Base-by-base conservation (phyloP, 2,113 vertebrate species). In the Hippocampus abdominalis region DNA sequence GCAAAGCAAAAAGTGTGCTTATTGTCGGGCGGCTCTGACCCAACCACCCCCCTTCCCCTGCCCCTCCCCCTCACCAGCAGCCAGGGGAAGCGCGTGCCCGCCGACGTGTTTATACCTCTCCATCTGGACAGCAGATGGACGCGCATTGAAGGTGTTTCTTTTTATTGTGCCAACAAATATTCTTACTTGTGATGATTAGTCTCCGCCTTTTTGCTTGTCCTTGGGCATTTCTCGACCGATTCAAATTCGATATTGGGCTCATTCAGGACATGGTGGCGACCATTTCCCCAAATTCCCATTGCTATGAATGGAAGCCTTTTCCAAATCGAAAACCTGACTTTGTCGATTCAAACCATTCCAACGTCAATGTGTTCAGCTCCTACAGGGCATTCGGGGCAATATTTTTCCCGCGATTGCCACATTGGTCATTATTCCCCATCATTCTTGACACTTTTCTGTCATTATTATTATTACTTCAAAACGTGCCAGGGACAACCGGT, bases 11-110 rank as follows among this genome's bases (percentile, higher is more conserved):
- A 97, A 95, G 93, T 88, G 84, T 88, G 94, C 94, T 95, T 94
- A 95, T 95, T 96, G 94, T 96, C 95, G 93, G 91, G 92, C 94
- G 94, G 93, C 68, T 94, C 92, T 96, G 95, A 96, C 95, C 96
- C 95, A 36, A 36, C 3, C 0, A 3, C 3, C 29, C 29, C 29
- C 3, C 32, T 5, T 5, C 32, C 4, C 4, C 32, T n/a, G n/a
- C 32, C 0, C 32, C 0, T 32, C 32, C 32, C 32, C 32, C 32
- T 36, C 78, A 72, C 77, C 91, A 90, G 92, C 94, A 94, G 94
- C 92, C 70, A 73, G 66, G 75, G 81, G 77, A 85, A 83, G 77
- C 76, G 21, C 21, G 53, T 11, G 53, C 53, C 3, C 53, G n/a
- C 71, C 78, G 81, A 78, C 79, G 78, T 85, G 75, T 81, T 77